Base-by-base conservation (phyloP, 23 tunicate genomes). In the Clavelina lepadiformis region DNA sequence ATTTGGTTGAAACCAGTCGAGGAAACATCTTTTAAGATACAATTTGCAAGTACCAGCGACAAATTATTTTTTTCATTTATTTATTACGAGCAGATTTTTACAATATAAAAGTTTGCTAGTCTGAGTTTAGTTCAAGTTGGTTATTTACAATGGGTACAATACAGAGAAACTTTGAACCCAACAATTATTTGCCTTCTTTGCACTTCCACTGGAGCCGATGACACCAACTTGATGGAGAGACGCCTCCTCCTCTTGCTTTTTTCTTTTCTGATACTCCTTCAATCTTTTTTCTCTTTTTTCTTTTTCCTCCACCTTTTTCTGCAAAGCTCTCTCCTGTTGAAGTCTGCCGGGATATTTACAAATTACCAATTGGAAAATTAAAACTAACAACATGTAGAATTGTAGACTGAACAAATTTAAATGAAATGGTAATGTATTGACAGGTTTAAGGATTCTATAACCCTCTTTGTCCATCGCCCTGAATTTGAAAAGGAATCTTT, bases 301-400 rank as follows among this genome's bases (percentile, higher is more conserved):
- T 51, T 67, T 79, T 47, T 88, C 87, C 36, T 88, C 96, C 47
- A 61, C 68, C 51, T 80, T 79, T 51, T 88, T 88, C 46, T 63
- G 72, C 46, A 33, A 18, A 24, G 47, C 29, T 60, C 74, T 68
- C 45, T 88, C 96, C 31, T 76, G 78, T 26, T 74, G 78, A 33
- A 65, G 69, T 51, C 86, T 82, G 61, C 46, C 46, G 51, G 19
- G 51, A 13, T 11, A 44, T 44, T 18, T 13, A 11, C 50, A 44
- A 13, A 44, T 44, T 44, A 44, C 18, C 50, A 18, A 13, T 13
- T 18, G 15, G 13, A 11, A 13, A 44, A 13, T 18, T 44, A 18
- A 44, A 18, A 44, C 13, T 44, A 11, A 44, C 49, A 13, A 11
- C 15, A 44, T 44, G 13, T 44, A 11, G 13, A 11, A 11, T 44